Conservation (phyloP, 2,888 invertebrate species). For the Actias luna region DNA sequence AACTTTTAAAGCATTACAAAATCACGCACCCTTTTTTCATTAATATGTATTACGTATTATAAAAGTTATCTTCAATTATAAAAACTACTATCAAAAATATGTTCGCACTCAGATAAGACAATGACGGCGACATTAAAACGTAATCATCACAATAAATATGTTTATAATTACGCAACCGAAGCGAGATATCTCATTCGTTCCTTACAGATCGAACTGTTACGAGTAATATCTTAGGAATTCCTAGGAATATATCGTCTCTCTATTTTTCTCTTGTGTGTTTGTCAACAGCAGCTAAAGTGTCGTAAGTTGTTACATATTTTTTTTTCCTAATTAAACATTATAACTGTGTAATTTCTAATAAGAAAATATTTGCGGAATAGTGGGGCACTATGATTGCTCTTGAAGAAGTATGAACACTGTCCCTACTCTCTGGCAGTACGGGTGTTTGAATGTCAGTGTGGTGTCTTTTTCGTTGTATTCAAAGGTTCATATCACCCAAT, state of each 20-base stretch:
- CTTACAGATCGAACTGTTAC: not conserved
- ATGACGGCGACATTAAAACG: conserved; percentile 13
- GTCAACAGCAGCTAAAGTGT: not conserved
- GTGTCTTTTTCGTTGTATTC: too few relatives aligned
- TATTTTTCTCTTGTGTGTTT: not conserved
- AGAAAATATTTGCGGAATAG: not conserved
- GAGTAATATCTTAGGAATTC: not conserved
- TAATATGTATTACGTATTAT: not conserved
- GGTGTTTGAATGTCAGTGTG: too few relatives aligned
- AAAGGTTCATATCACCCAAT: too few relatives aligned
- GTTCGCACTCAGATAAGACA: conserved; percentile 23
- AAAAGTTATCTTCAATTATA: not conserved
- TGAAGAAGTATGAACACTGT: too few relatives aligned
- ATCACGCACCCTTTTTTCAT: too few relatives aligned
- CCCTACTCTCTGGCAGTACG: too few relatives aligned
- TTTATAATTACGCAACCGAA: conserved; percentile 28
- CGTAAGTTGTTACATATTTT: not conserved
- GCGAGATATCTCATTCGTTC: not conserved
- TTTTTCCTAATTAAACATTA: not conserved
- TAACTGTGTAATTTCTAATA: not conserved
- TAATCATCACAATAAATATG: conserved; percentile 25
- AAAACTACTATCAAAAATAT: not conserved
- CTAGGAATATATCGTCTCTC: not conserved
- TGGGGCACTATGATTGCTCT: not conserved
- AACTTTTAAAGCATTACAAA: too few relatives aligned